These are phyloP conservation scores for Pithys albifrons DNA, from an alignment of 2,113 vertebrate genomes.

Conservation along the genomic window DNA sequence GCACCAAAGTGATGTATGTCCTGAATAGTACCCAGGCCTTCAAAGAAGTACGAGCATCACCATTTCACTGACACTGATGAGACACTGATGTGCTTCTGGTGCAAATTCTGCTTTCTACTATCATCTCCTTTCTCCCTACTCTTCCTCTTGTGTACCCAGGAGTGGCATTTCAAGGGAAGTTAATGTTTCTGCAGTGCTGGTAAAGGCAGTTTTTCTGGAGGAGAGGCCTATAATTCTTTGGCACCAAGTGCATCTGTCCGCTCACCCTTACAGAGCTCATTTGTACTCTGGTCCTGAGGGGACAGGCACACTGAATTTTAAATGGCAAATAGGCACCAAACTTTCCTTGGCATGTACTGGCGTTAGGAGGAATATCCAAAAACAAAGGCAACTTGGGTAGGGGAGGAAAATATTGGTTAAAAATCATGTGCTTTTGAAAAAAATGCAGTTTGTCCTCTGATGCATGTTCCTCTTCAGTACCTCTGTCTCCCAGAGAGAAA, in stretches of 20 bases:
- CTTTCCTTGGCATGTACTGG: neutral
- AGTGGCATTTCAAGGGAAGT: neutral
- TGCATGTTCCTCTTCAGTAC: neutral
- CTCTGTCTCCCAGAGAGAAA: constrained; percentile 14
- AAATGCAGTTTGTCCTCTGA: neutral
- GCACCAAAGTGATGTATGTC: rapidly evolving
- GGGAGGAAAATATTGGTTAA: neutral
- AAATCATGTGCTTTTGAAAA: neutral
- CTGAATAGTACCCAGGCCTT: neutral
- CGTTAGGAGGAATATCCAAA: constrained; percentile 4
- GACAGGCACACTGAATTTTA: neutral
- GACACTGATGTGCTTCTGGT: neutral
- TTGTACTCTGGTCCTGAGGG: neutral
- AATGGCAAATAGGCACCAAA: neutral
- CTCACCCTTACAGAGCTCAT: neutral
- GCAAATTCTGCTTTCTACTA: neutral
- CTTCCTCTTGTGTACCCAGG: neutral
- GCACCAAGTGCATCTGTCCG: neutral
- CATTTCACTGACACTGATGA: neutral
- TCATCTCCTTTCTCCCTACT: neutral
- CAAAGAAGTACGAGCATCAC: neutral
- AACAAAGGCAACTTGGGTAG: neutral
- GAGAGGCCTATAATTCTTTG: neutral
- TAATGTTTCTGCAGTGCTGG: neutral
- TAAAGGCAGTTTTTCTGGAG: neutral